Evolutionary conservation across 2,888 invertebrate species (phyloP).

Genomic region (Galeopsomyia nigrocyanea): DNA sequence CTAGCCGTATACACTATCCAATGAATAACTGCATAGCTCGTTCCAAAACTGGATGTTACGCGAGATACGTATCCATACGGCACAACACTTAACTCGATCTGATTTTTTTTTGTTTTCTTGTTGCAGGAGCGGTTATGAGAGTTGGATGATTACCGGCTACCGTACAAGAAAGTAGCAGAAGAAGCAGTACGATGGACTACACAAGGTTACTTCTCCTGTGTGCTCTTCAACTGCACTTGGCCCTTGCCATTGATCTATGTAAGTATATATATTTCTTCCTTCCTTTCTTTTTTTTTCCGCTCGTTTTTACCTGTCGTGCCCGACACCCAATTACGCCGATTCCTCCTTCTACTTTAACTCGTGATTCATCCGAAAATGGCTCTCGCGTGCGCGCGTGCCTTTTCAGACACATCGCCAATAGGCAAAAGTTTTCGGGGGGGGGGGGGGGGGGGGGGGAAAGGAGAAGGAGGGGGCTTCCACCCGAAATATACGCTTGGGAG

Average conservation of each 20-base stretch:
- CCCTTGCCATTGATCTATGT: constrained; percentile 66
- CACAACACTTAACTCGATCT: too few species aligned
- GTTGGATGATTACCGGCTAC: constrained; percentile 65
- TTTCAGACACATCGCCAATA: too few species aligned
- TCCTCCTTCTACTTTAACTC: too few species aligned
- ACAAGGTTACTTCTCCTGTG: constrained; percentile 61
- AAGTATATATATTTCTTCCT: constrained; percentile 51
- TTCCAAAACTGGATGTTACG: too few species aligned
- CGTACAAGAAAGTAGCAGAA: constrained; percentile 52
- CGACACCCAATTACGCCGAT: constrained; percentile 40
- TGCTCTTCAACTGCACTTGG: constrained; percentile 53
- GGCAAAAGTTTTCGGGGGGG: too few species aligned
- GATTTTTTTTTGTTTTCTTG: constrained; percentile 49
- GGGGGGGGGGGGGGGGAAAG: too few species aligned
- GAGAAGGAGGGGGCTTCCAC: too few species aligned
- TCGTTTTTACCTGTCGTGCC: constrained; percentile 43
- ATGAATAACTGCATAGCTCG: too few species aligned
- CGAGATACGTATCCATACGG: too few species aligned
- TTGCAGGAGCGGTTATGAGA: constrained; percentile 65
- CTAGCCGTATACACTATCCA: neutral
- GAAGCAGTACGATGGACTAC: constrained; percentile 62
- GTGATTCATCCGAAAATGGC: too few species aligned
- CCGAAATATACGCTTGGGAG: too few species aligned
- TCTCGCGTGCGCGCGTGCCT: too few species aligned
- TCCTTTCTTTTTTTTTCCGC: neutral